These are phyloP conservation scores for Barnardius zonarius DNA, from an alignment of 2,113 vertebrate genomes.

Conservation along the genomic window DNA sequence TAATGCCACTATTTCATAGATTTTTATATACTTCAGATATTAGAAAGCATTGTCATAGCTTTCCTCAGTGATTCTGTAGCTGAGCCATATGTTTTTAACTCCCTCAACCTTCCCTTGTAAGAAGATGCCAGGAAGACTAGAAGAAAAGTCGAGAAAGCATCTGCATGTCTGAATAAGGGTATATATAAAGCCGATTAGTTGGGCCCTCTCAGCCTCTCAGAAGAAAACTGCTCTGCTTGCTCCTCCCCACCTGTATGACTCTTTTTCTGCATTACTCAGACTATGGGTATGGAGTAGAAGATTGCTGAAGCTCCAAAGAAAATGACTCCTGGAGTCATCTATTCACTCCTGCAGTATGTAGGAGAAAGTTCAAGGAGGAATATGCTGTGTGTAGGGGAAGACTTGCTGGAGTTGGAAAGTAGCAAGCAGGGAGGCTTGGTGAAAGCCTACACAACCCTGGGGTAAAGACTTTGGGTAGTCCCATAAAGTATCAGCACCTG, in stretches of 20 bases:
- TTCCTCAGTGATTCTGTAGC: not conserved
- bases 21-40: not conserved
- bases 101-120: not conserved
- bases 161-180: not conserved
- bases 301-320: not conserved
- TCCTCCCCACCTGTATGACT: not conserved
- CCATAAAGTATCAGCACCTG: not conserved
- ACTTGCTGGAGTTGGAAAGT: not conserved
- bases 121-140: not conserved
- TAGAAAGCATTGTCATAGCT: not conserved
- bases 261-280: not conserved
- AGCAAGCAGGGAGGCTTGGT: not conserved
- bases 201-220: not conserved
- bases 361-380: not conserved
- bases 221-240: not conserved
- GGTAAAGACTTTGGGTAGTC: not conserved
- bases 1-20: not conserved
- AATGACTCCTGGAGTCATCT: not conserved
- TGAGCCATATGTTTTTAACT: not conserved
- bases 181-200: not conserved
- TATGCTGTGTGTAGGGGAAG: not conserved
- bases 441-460: not conserved
- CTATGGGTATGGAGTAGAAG: not conserved
- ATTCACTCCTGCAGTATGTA: not conserved
- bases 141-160: not conserved